Evolutionary conservation across 2,113 vertebrate species (phyloP).

Genomic region (Sisor rabdophorus): DNA sequence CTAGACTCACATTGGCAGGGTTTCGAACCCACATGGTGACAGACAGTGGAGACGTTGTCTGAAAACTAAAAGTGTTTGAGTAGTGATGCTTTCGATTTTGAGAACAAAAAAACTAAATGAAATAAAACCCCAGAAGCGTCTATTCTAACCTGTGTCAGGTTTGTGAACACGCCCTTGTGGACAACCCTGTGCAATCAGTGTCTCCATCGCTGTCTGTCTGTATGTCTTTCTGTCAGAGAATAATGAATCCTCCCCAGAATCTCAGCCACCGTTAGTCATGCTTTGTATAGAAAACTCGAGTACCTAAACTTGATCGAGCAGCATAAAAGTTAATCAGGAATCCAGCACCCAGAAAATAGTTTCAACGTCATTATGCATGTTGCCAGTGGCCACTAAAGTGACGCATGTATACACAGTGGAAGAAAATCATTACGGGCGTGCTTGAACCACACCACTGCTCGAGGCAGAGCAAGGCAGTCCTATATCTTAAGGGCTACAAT

Average conservation of each 20-base stretch:
- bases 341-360: not conserved
- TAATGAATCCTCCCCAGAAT: not conserved
- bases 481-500: slow-evolving; percentile 9
- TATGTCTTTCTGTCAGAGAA: not conserved
- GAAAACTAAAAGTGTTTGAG: slow-evolving; percentile 21
- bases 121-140: not conserved
- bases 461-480: not conserved
- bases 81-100: slow-evolving; percentile 18
- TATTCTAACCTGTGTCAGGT: not conserved
- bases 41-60: slow-evolving; percentile 3
- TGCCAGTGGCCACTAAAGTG: not conserved
- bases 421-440: not conserved
- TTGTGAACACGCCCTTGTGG: not conserved
- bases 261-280: too few species aligned
- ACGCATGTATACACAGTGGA: not conserved
- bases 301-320: not conserved
- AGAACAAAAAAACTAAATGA: not conserved
- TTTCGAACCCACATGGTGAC: slow-evolving; percentile 28
- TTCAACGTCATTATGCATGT: not conserved
- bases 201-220: not conserved
- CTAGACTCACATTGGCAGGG: slow-evolving; percentile 43
- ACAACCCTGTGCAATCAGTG: not conserved
- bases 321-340: not conserved
- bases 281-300: not conserved
- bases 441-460: not conserved